Evolutionary conservation across 2,888 invertebrate genomes (phyloP).

Genomic region (Spatulosminthurus flaviceps): DNA sequence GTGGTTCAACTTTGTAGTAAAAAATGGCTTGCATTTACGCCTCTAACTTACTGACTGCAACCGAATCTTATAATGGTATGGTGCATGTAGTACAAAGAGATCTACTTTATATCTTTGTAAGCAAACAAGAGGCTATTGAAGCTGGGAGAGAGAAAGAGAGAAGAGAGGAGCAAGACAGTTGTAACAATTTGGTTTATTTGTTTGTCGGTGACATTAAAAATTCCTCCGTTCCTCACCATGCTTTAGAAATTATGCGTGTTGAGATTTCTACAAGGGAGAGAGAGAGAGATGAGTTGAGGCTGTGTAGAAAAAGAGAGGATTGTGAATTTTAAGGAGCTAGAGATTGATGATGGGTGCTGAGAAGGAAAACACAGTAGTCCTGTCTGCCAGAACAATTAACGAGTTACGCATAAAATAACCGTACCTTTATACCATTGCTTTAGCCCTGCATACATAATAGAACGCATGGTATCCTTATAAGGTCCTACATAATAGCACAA

Average conservation of each 20-base stretch:
- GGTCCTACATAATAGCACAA: neutral
- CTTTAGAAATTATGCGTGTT: neutral
- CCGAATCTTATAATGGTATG: too few relatives aligned
- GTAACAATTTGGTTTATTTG: neutral
- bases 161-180: neutral
- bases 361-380: constrained; percentile 2
- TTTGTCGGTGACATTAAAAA: constrained; percentile 16
- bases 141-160: neutral
- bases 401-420: constrained; percentile 6
- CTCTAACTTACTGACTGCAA: neutral
- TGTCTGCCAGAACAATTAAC: constrained; percentile 6
- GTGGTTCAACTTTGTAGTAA: too few relatives aligned
- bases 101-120: too few relatives aligned
- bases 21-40: neutral
- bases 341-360: constrained; percentile 18
- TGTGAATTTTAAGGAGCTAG: constrained; percentile 2
- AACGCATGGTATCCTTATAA: neutral
- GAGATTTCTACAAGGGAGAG: neutral
- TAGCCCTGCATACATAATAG: too few relatives aligned
- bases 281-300: neutral
- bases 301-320: neutral
- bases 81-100: too few relatives aligned
- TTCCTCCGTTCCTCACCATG: neutral
- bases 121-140: too few relatives aligned
- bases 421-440: neutral